Percentiles rank a stretch among this genome's conserved stretches.
phyloP scores from a whole-genome alignment of 1,140 invertebrate genomes.

The Marisa cornuarietis region DNA sequence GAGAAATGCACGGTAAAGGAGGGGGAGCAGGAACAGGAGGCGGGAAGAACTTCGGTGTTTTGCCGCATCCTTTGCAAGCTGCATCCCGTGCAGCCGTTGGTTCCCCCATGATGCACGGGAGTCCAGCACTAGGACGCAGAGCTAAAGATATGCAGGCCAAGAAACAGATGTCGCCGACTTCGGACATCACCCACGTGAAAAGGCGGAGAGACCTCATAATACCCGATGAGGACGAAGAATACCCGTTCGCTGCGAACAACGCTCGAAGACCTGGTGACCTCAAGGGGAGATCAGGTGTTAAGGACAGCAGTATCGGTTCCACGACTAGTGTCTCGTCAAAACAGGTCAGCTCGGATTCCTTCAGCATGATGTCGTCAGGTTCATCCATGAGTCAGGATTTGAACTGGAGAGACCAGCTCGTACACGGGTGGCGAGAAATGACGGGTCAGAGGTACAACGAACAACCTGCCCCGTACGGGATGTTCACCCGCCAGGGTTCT shows the following conservation, averaged over 20 bases:
- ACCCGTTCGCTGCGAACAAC: background rate
- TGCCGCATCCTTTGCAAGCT: background rate
- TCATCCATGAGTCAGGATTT: slow-evolving; percentile 21
- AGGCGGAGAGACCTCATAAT: slow-evolving; percentile 30
- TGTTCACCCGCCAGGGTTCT: too few relatives aligned
- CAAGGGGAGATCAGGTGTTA: background rate
- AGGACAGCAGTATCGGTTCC: too few relatives aligned
- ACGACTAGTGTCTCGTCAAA: slow-evolving; percentile 3
- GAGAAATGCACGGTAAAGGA: background rate
- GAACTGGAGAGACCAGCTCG: slow-evolving; percentile 1
- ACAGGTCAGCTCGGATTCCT: slow-evolving; percentile 17
- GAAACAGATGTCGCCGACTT: slow-evolving; percentile 8
- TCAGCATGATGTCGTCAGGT: slow-evolving; percentile 3
- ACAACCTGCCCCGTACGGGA: background rate
- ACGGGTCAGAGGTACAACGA: background rate
- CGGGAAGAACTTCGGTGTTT: too few relatives aligned
- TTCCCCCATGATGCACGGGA: background rate
- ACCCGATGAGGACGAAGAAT: slow-evolving; percentile 34
- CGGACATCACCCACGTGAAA: slow-evolving; percentile 21
- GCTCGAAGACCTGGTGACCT: background rate
- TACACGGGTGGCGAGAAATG: background rate
- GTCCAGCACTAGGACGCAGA: background rate
- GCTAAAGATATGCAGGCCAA: background rate
- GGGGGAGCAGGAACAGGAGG: background rate
- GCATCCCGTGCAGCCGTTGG: background rate